Evolutionary conservation across 2,113 vertebrate species (phyloP).

Genomic region (Echinops telfairi): DNA sequence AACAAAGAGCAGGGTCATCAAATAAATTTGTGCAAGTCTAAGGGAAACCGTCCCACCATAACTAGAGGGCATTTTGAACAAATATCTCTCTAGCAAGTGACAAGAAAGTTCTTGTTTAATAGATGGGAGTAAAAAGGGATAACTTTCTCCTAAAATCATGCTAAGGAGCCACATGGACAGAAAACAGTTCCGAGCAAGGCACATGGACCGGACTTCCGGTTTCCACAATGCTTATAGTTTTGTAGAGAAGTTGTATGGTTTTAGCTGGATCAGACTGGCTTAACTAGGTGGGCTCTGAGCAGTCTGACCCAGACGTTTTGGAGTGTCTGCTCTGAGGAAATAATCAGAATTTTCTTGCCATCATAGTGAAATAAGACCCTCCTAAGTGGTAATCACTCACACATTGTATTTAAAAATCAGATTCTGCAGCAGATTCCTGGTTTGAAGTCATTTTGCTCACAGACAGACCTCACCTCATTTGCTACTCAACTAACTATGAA

Average conservation of each 20-base stretch:
- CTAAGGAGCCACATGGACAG: neutral
- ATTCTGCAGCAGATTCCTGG: slow-evolving; percentile 18
- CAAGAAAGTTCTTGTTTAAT: too few relatives aligned
- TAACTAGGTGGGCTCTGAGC: neutral
- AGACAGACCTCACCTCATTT: neutral
- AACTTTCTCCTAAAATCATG: neutral
- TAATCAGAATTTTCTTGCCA: neutral
- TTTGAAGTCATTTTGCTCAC: slow-evolving; percentile 9
- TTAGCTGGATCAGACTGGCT: neutral
- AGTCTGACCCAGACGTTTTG: neutral
- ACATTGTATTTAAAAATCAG: slow-evolving; percentile 31
- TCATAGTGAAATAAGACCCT: neutral
- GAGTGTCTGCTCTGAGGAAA: neutral
- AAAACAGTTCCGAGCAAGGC: neutral
- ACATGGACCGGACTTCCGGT: neutral
- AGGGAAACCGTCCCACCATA: neutral
- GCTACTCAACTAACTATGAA: neutral
- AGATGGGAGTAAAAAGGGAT: neutral
- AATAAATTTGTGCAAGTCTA: neutral
- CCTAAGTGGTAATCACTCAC: neutral
- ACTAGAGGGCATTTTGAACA: neutral
- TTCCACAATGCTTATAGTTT: slow-evolving; percentile 23
- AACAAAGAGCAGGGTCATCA: neutral
- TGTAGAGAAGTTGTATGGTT: neutral
- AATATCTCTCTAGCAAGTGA: neutral